These are phyloP conservation scores for Protophormia terraenovae DNA, from an alignment of 2,888 invertebrate genomes.

Conservation along the genomic window DNA sequence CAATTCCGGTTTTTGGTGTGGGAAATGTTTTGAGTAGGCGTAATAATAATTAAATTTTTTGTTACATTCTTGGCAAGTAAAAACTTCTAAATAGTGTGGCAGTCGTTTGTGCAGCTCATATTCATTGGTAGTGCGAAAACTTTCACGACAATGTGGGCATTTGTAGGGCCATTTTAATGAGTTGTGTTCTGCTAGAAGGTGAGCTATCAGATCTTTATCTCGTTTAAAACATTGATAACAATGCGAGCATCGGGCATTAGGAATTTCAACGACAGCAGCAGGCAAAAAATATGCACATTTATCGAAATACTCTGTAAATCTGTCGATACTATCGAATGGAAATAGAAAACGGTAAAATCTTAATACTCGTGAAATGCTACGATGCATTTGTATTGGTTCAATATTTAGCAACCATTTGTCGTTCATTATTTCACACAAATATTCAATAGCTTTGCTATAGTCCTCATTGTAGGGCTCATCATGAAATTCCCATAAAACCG, in stretches of 20 bases:
- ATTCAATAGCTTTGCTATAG: background rate
- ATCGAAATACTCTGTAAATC: background rate
- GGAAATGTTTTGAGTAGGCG: background rate
- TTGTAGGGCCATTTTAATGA: slow-evolving; percentile 28
- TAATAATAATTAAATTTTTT: background rate
- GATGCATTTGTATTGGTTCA: background rate
- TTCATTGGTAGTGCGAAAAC: slow-evolving; percentile 11
- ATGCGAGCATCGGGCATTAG: slow-evolving; percentile 7
- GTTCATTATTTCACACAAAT: slow-evolving; percentile 7
- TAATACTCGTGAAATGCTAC: background rate
- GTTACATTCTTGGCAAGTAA: slow-evolving; percentile 8
- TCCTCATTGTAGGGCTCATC: background rate
- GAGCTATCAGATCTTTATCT: slow-evolving; percentile 6
- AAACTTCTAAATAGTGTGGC: slow-evolving; percentile 29
- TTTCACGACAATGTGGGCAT: slow-evolving; percentile 36
- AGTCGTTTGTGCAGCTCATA: slow-evolving; percentile 36
- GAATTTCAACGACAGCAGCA: background rate
- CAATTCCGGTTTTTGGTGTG: background rate
- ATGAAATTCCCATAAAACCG: slow-evolving; percentile 19
- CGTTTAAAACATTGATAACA: slow-evolving; percentile 21
- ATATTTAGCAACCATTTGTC: background rate
- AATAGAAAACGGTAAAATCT: slow-evolving; percentile 11
- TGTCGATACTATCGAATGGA: background rate
- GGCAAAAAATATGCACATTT: background rate
- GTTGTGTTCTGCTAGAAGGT: background rate